These are phyloP conservation scores for Aphodius sticticus DNA, from an alignment of 2,888 invertebrate genomes.

Conservation along the genomic window DNA sequence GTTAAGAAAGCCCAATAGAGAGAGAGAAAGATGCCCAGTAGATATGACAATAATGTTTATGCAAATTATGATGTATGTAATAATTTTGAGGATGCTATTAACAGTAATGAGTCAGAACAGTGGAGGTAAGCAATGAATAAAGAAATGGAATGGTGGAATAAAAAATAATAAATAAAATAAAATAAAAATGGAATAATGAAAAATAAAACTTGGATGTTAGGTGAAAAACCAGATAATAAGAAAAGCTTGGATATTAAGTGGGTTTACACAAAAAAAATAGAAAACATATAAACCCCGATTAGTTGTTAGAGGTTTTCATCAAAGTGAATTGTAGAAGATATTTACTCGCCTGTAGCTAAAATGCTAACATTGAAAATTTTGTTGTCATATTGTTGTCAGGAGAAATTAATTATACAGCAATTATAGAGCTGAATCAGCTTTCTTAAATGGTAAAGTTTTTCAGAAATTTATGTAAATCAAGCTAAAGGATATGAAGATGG, in stretches of 20 bases:
- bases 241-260: conserved; percentile 37
- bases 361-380: conserved; percentile 31
- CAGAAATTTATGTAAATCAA: conserved; percentile 30
- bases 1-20: conserved; percentile 26
- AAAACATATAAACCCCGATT: conserved; percentile 36
- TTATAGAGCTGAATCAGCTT: conserved; percentile 27
- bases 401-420: conserved; percentile 28
- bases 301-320: conserved; percentile 32
- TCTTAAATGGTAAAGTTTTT: conserved; percentile 26
- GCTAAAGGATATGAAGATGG: conserved; percentile 23
- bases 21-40: conserved; percentile 28
- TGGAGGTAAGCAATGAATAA: too few species aligned
- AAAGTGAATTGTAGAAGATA: conserved; percentile 28
- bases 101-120: conserved; percentile 30
- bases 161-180: too few species aligned
- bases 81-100: conserved; percentile 36
- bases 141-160: too few species aligned
- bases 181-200: too few species aligned
- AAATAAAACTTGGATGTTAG: too few species aligned
- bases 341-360: conserved; percentile 31
- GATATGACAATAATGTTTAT: conserved; percentile 33
- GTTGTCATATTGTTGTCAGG: conserved; percentile 21
- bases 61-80: conserved; percentile 31
- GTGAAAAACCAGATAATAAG: conserved; percentile 36
- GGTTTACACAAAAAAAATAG: conserved; percentile 38